Percentiles rank a stretch among this genome's conserved stretches.
These are phyloP conservation scores for Sebastes flavidus DNA, from an alignment of 2,797 vertebrate genomes.

Conservation along the genomic window DNA sequence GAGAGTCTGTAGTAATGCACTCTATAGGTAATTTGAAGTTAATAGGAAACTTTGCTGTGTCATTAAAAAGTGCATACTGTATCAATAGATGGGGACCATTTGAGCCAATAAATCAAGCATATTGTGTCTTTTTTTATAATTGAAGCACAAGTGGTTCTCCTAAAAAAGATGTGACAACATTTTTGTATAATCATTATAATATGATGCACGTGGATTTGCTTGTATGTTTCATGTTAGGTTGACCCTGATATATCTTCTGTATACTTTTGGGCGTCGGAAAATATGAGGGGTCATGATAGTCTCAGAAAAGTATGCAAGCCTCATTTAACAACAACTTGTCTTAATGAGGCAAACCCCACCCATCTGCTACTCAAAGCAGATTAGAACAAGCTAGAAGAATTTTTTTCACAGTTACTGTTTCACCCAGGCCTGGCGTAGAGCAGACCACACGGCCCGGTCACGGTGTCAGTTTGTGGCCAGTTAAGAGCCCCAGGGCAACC, in stretches of 20 bases:
- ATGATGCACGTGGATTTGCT: background rate
- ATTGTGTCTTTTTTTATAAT: no score
- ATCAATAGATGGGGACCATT: no score
- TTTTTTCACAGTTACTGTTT: background rate
- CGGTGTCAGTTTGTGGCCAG: conserved; percentile 43
- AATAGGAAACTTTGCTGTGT: background rate
- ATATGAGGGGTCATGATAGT: background rate
- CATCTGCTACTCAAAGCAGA: conserved; percentile 9
- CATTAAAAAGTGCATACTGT: no score
- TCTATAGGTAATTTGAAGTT: background rate
- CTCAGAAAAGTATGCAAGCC: conserved; percentile 28
- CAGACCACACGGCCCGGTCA: conserved; percentile 12
- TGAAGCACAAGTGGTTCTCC: background rate
- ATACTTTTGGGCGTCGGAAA: conserved; percentile 22
- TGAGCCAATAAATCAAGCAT: no score
- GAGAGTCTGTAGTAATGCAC: background rate
- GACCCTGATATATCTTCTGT: background rate
- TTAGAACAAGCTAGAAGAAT: conserved; percentile 18
- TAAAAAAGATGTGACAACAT: background rate
- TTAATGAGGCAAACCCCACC: conserved; percentile 29
- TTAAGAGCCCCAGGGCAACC: conserved; percentile 28
- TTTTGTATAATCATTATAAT: background rate
- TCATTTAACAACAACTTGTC: conserved; percentile 31
- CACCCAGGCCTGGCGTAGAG: background rate
- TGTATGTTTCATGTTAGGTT: background rate